Percentiles rank a stretch among this genome's conserved stretches.
Conservation (phyloP, 2,888 invertebrate species). For the Ichneumoninae sp. region DNA sequence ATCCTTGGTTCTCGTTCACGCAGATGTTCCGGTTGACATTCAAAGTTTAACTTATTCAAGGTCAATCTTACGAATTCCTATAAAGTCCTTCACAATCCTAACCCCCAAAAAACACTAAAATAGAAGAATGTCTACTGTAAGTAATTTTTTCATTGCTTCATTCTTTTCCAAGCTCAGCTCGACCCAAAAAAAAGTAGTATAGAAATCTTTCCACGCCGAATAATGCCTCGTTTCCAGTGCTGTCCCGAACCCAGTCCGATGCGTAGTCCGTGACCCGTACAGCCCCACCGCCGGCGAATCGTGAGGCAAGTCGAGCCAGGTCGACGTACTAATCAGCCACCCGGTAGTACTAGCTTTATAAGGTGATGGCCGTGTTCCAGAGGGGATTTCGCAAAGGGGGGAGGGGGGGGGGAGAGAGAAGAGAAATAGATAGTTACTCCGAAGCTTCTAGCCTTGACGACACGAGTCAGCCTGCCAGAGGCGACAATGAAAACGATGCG, state of each 20-base stretch:
- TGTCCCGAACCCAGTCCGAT: background rate
- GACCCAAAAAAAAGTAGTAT: background rate
- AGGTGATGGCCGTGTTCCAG: conserved; percentile 50
- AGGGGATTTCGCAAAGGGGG: conserved; percentile 10
- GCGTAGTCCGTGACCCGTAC: background rate
- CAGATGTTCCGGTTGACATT: no score
- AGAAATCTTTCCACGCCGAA: background rate
- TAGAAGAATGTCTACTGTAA: no score
- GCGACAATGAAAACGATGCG: conserved; percentile 45
- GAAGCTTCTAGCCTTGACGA: background rate
- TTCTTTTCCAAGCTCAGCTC: background rate
- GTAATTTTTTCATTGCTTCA: background rate
- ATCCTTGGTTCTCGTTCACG: background rate
- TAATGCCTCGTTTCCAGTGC: background rate
- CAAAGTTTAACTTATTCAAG: no score
- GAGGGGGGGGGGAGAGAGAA: background rate
- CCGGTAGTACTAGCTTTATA: conserved; percentile 44
- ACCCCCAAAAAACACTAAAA: background rate
- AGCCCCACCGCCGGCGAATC: background rate
- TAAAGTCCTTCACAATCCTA: background rate
- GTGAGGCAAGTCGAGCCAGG: background rate
- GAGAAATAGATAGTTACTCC: conserved; percentile 11
- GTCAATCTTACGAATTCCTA: background rate
- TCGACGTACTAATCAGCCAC: conserved; percentile 28
- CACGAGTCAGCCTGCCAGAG: background rate